Evolutionary conservation across 2,113 vertebrate species (phyloP).

Genomic region (Perccottus glenii): DNA sequence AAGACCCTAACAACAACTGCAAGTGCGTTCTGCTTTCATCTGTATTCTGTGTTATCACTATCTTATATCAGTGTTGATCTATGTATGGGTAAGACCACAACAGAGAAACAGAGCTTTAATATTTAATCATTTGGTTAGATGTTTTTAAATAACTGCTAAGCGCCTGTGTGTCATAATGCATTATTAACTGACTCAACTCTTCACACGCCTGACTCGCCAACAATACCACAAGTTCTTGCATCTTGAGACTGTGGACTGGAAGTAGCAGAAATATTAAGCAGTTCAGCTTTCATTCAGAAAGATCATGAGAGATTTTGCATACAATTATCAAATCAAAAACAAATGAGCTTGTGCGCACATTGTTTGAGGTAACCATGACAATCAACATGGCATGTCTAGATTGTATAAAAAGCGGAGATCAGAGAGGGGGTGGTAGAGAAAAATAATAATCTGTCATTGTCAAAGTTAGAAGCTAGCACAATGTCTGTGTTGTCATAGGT

Average conservation of each 20-base stretch:
- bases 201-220: constrained; percentile 41
- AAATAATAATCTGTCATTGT: constrained; percentile 44
- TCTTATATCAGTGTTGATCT: constrained; percentile 41
- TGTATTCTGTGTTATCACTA: constrained; percentile 11
- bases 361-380: constrained; percentile 53
- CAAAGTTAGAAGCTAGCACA: constrained; percentile 28
- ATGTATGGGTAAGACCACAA: constrained; percentile 29
- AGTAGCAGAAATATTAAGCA: constrained; percentile 9
- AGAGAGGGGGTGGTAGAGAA: constrained; percentile 40
- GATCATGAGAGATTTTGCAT: too few species aligned
- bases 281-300: not conserved
- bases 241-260: not conserved
- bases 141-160: constrained; percentile 60
- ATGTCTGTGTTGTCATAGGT: constrained; percentile 5
- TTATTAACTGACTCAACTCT: constrained; percentile 43
- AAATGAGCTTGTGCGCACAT: constrained; percentile 19
- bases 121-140: constrained; percentile 55
- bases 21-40: constrained; percentile 17
- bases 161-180: constrained; percentile 45
- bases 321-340: constrained; percentile 31
- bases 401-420: constrained; percentile 18
- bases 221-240: not conserved
- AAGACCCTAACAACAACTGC: not conserved
- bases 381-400: constrained; percentile 39
- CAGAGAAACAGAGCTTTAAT: constrained; percentile 44